Percentiles rank a stretch among this genome's conserved stretches.
These are phyloP conservation scores for Nebria salina DNA, from an alignment of 2,888 invertebrate species.

Conservation along the genomic window DNA sequence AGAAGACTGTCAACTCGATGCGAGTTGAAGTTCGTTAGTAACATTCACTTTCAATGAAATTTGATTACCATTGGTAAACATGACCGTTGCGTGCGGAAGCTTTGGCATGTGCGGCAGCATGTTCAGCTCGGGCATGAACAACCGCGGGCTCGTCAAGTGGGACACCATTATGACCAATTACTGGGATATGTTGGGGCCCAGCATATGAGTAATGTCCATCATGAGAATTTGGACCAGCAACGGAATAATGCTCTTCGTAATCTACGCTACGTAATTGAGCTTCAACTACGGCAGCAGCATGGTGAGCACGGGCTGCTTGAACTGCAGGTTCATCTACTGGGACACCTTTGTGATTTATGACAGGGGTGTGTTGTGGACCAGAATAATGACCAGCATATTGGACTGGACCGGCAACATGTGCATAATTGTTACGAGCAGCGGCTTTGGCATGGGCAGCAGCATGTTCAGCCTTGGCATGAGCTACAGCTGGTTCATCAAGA, in stretches of 20 bases:
- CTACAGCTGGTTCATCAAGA: slow-evolving; percentile 65
- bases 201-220: slow-evolving; percentile 46
- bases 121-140: slow-evolving; percentile 63
- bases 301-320: slow-evolving; percentile 64
- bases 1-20: background rate
- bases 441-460: slow-evolving; percentile 66
- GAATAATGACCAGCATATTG: slow-evolving; percentile 50
- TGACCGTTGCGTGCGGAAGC: slow-evolving; percentile 57
- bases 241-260: slow-evolving; percentile 41
- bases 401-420: slow-evolving; percentile 53
- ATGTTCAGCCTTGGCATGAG: slow-evolving; percentile 64
- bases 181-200: slow-evolving; percentile 58
- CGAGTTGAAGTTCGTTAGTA: slow-evolving; percentile 6
- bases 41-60: slow-evolving; percentile 3
- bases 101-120: slow-evolving; percentile 57
- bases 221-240: slow-evolving; percentile 43
- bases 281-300: slow-evolving; percentile 63
- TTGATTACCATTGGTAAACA: slow-evolving; percentile 9
- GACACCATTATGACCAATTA: slow-evolving; percentile 65
- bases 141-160: slow-evolving; percentile 68
- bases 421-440: slow-evolving; percentile 56
- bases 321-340: slow-evolving; percentile 65
- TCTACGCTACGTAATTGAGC: slow-evolving; percentile 51
- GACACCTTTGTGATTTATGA: slow-evolving; percentile 53
- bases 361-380: slow-evolving; percentile 49